Evolutionary conservation across 1,140 invertebrate species (phyloP).

Genomic region (Musca domestica): DNA sequence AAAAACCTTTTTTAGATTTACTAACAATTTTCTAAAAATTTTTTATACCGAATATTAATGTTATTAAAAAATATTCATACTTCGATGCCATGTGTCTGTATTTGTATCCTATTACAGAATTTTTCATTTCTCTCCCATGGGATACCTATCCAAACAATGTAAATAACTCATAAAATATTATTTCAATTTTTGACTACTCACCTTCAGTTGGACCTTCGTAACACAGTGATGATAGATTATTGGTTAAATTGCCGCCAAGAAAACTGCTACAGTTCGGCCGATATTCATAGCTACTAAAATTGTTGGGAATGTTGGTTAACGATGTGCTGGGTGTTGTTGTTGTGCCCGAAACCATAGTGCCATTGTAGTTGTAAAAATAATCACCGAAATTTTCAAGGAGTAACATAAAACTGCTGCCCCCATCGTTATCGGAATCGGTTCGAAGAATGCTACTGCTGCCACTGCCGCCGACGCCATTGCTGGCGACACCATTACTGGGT

Average conservation of each 20-base stretch:
- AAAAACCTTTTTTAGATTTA: neutral
- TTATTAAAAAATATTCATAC: too few relatives aligned
- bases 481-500: too few relatives aligned
- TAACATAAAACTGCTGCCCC: conserved; percentile 58
- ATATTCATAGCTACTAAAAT: conserved; percentile 22
- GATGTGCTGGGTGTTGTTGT: conserved; percentile 27
- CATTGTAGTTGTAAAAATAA: conserved; percentile 59
- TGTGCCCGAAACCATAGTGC: conserved; percentile 41
- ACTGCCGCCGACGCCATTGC: neutral
- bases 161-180: neutral
- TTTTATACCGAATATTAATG: too few relatives aligned
- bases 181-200: neutral
- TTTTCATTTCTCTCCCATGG: neutral
- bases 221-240: conserved; percentile 19
- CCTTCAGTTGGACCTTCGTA: conserved; percentile 14
- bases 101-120: neutral
- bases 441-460: neutral
- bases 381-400: conserved; percentile 62
- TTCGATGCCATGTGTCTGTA: too few relatives aligned
- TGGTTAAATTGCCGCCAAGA: conserved; percentile 4
- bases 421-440: conserved; percentile 17
- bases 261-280: conserved; percentile 31
- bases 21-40: neutral
- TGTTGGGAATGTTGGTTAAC: conserved; percentile 8
- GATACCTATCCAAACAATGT: neutral